Conservation (phyloP, 2,113 vertebrate genomes). For the Sarotherodon lohbergeri region DNA sequence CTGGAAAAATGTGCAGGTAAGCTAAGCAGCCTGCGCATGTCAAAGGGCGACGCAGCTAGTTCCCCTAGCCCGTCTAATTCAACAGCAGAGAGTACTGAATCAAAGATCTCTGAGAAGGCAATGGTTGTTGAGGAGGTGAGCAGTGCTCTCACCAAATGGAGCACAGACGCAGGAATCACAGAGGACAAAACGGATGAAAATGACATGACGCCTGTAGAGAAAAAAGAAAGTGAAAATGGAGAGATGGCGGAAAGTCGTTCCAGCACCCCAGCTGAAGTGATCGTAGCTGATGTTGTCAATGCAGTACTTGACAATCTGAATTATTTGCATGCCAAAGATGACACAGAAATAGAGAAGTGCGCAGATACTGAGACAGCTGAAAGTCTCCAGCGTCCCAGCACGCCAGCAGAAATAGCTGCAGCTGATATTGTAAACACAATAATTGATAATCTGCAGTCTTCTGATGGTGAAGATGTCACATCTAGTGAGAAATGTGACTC, state of each 20-base stretch:
- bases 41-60: not conserved
- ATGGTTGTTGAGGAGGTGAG: not conserved
- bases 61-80: too few relatives aligned
- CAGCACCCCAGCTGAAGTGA: not conserved
- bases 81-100: not conserved
- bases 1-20: not conserved
- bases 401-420: too few relatives aligned
- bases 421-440: too few relatives aligned
- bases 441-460: too few relatives aligned
- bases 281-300: not conserved
- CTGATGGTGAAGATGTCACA: too few relatives aligned
- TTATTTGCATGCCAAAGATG: too few relatives aligned
- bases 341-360: not conserved
- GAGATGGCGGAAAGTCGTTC: not conserved
- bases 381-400: too few relatives aligned
- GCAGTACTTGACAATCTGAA: not conserved
- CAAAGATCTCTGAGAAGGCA: not conserved
- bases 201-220: not conserved
- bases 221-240: not conserved
- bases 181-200: not conserved
- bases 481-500: too few relatives aligned
- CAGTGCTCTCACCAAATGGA: not conserved
- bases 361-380: too few relatives aligned
- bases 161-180: not conserved
- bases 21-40: accelerated